Conservation (phyloP, 1,140 invertebrate species). For the Linepithema humile region DNA sequence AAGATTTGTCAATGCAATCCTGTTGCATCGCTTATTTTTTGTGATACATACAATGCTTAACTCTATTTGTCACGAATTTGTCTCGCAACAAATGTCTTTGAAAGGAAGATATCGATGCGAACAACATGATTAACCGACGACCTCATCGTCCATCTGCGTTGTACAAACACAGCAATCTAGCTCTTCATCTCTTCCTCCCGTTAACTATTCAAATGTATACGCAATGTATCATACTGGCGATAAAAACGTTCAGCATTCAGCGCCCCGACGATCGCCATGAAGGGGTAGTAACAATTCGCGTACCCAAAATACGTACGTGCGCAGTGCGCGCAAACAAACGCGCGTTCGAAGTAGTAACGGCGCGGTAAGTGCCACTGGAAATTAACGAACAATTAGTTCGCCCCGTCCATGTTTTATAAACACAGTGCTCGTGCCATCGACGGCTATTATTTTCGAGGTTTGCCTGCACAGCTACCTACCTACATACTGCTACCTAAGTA, state of each 20-base stretch:
- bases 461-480: slow-evolving; percentile 38
- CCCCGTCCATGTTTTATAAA: slow-evolving; percentile 77
- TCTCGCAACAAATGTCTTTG: background rate
- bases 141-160: background rate
- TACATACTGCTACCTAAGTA: slow-evolving; percentile 55
- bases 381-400: slow-evolving; percentile 81
- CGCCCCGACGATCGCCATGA: background rate
- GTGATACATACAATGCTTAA: background rate
- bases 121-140: background rate
- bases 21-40: background rate
- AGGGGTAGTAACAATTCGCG: background rate
- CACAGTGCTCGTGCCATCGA: slow-evolving; percentile 69
- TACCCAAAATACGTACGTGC: background rate
- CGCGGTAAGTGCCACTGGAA: slow-evolving; percentile 75
- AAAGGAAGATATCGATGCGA: background rate
- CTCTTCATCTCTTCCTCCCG: background rate
- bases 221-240: background rate
- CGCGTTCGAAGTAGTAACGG: slow-evolving; percentile 6
- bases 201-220: background rate
- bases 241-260: slow-evolving; percentile 32
- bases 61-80: background rate
- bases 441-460: slow-evolving; percentile 78
- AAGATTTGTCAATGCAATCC: no score
- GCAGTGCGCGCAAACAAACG: slow-evolving; percentile 12
- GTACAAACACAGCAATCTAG: slow-evolving; percentile 1